These are phyloP conservation scores for Lamproptera curius DNA, from an alignment of 2,888 invertebrate species.

Conservation along the genomic window DNA sequence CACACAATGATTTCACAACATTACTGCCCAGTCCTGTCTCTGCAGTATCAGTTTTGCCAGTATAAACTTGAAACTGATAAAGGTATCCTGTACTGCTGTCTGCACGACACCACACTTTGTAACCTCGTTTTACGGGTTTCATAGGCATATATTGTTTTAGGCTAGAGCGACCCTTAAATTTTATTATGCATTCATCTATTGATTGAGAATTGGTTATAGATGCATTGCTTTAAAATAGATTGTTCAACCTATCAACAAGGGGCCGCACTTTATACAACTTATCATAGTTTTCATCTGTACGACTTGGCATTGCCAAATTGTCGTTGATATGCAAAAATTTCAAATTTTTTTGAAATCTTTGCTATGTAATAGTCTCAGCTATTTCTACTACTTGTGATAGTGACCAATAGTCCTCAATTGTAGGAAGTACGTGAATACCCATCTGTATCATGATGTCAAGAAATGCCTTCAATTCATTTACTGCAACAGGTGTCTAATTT, in stretches of 20 bases:
- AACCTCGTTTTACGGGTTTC: conserved; percentile 26
- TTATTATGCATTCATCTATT: no score
- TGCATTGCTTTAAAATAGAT: conserved; percentile 19
- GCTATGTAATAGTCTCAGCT: conserved; percentile 20
- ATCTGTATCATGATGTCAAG: no score
- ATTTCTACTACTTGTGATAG: conserved; percentile 17
- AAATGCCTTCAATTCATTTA: no score
- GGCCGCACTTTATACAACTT: no score
- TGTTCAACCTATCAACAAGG: no score
- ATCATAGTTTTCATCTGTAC: no score
- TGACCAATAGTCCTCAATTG: conserved; percentile 26
- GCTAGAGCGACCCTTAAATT: conserved; percentile 30
- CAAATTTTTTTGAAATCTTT: conserved; percentile 20
- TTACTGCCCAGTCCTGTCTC: conserved; percentile 19
- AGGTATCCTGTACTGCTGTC: conserved; percentile 25
- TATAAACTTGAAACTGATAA: conserved; percentile 28
- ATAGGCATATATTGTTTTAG: no score
- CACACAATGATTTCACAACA: conserved; percentile 20
- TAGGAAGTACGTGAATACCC: conserved; percentile 24
- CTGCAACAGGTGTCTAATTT: no score
- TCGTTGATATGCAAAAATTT: no score
- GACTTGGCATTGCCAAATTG: no score
- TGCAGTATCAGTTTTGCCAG: conserved; percentile 21
- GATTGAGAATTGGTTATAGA: conserved; percentile 18
- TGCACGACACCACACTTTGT: conserved; percentile 24